Base-by-base conservation (phyloP, 2,797 vertebrate species). In the Falco concolor region DNA sequence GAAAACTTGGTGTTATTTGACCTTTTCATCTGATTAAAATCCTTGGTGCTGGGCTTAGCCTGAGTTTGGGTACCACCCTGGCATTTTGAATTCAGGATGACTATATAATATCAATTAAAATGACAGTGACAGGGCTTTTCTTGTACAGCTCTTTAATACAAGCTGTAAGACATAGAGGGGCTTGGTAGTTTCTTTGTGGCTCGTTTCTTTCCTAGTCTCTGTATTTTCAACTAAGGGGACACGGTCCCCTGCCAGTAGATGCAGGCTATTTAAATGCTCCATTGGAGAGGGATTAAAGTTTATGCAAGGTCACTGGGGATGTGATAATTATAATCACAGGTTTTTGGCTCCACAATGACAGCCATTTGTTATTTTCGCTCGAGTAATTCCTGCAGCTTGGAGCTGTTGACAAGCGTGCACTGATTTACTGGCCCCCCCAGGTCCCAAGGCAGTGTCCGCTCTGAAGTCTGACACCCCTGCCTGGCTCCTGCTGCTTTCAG, bases 281-380 rank as follows among this genome's bases (percentile, higher is more conserved):
- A 99, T 99, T 99, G 99, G 99, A 99, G 99, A 99, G 99, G 98
- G 99, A 99, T 99, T 99, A 99, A 99, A 99, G 99, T 99, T 99
- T 99, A 99, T 99, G 99, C 99, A 99, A 99, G 99, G 99, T 99
- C 99, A 99, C 99, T 98, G 99, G 99, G 99, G 99, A 99, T 99
- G 99, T 99, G 99, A 99, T 99, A 99, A 99, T 99, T 99, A 99
- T 99, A 99, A 99, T 99, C 99, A 99, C 99, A 99, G 99, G 99
- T 99, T 99, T 99, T 99, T 99, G 99, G 99, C 99, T 99, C 98
- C 98, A 98, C 99, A 99, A 99, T 99, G 99, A 99, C 99, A 99
- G 99, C 99, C 99, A 99, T 99, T 99, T 99, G 99, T 99, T 99
- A 99, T 99, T 99, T 99, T 99, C 99, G 99, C 98, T 99, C 98